Base-by-base conservation (phyloP, 2,113 vertebrate genomes). In the Murina feae region DNA sequence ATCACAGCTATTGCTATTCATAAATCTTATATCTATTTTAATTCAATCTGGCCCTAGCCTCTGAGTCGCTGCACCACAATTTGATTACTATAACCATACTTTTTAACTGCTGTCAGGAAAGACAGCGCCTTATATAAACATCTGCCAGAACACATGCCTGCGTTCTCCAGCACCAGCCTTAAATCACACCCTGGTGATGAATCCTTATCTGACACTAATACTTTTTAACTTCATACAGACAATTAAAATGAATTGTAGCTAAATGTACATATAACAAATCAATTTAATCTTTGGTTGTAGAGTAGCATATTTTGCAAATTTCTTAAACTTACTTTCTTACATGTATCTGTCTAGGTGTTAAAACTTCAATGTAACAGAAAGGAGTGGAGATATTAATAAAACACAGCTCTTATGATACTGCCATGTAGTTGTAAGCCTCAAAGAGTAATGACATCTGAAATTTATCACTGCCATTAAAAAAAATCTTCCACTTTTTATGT, bases 11-110 rank as follows among this genome's bases (percentile, higher is more conserved):
- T 98, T 98, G 98, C 98, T 98, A 98, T 98, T 98, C 98, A 98
- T 98, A 98, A 98, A 99, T 98, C 98, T 98, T 98, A 95, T 97
- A 98, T 98, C 98, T 98, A 98, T 98, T 98, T 98, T 98, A 98
- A 99, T 98, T 98, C 98, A 98, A 98, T 98, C 98, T 98, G 97
- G 98, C 97, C 97, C 98, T 97, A 98, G 98, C 98, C 98, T 98
- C 98, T 86, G 97, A 97, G 98, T 98, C 96, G 98, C 98, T 98
- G 98, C 96, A 97, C 97, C 98, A 98, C 98, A 98, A 98, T 98
- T 98, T 98, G 98, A 98, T 99, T 98, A 98, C 97, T 97, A 94
- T 98, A 98, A 98, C 98, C 98, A 98, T 98, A 97, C 98, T 98
- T 98, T 98, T 98, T 98, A 98, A 98, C 98, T 98, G 98, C 98